A percentile compares a stretch with the other conserved stretches of the same genome.
phyloP scores from a whole-genome alignment of 1,140 invertebrate genomes.

The Aricia agestis region DNA sequence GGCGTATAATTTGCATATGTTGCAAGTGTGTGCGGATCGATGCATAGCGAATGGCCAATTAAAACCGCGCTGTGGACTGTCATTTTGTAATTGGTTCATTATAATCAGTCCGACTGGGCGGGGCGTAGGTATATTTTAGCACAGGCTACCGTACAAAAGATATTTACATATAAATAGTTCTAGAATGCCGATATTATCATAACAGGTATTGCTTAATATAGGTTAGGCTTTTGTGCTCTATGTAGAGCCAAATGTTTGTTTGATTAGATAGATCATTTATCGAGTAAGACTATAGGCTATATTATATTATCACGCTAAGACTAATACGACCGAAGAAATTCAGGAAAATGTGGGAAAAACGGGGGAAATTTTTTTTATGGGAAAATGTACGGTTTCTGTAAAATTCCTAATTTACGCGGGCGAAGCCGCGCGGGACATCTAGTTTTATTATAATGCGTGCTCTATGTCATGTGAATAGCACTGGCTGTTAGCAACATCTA shows the following conservation, averaged over 20 bases:
- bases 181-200: not conserved
- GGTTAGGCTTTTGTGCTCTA: not conserved
- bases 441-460: too few species aligned
- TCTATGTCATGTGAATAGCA: not conserved
- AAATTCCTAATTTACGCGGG: too few species aligned
- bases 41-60: conserved; percentile 60
- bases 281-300: too few species aligned
- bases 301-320: too few species aligned
- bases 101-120: conserved; percentile 60
- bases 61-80: conserved; percentile 63
- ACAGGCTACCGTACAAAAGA: conserved; percentile 11
- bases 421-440: too few species aligned
- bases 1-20: conserved; percentile 14
- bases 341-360: too few species aligned
- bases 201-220: not conserved
- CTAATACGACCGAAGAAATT: too few species aligned
- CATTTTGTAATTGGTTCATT: conserved; percentile 72
- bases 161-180: conserved; percentile 8
- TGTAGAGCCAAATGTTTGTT: not conserved
- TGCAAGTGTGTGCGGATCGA: conserved; percentile 34
- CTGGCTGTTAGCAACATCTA: not conserved
- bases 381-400: too few species aligned
- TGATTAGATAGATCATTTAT: too few species aligned
- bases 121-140: conserved; percentile 26
- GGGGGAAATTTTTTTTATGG: too few species aligned